Conservation (phyloP, 2,797 vertebrate genomes). For the Leptoclinus maculatus region DNA sequence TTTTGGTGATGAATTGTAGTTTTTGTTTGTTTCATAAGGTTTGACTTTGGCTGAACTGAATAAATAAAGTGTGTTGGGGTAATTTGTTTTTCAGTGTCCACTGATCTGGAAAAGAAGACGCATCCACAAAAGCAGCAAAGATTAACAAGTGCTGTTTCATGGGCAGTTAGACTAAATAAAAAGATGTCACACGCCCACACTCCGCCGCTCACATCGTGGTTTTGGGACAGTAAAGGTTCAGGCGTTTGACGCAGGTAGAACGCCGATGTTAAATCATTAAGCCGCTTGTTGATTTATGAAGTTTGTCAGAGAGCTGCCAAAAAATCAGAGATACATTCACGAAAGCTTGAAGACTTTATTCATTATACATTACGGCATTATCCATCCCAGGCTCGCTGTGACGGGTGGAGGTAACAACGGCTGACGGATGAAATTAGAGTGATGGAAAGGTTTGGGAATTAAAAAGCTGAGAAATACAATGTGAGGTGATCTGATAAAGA, state of each 20-base stretch:
- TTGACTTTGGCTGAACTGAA: slow-evolving; percentile 35
- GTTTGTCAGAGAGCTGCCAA: slow-evolving; percentile 57
- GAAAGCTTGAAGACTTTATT: slow-evolving; percentile 54
- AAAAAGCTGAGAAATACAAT: slow-evolving; percentile 23
- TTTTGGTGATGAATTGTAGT: not conserved
- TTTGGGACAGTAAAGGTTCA: not conserved
- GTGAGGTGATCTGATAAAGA: slow-evolving; percentile 10
- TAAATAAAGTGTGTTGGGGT: slow-evolving; percentile 42
- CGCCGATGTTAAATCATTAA: slow-evolving; percentile 32
- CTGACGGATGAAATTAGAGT: slow-evolving; percentile 51
- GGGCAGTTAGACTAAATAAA: slow-evolving; percentile 56
- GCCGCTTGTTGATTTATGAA: slow-evolving; percentile 52
- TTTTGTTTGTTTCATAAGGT: slow-evolving; percentile 9
- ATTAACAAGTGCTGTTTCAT: slow-evolving; percentile 71
- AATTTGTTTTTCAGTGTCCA: slow-evolving; percentile 58
- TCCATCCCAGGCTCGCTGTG: not conserved
- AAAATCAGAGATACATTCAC: slow-evolving; percentile 38
- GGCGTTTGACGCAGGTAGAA: not conserved
- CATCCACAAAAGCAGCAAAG: slow-evolving; percentile 59
- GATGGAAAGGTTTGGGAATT: slow-evolving; percentile 48
- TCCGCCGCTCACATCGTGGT: slow-evolving; percentile 18
- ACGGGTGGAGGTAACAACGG: slow-evolving; percentile 23
- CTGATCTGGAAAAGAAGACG: slow-evolving; percentile 59
- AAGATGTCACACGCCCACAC: slow-evolving; percentile 16
- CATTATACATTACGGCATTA: slow-evolving; percentile 62